Percentiles rank a stretch among this genome's conserved stretches.
These are phyloP conservation scores for Hepsetus odoe DNA, from an alignment of 2,113 vertebrate species.

Conservation along the genomic window DNA sequence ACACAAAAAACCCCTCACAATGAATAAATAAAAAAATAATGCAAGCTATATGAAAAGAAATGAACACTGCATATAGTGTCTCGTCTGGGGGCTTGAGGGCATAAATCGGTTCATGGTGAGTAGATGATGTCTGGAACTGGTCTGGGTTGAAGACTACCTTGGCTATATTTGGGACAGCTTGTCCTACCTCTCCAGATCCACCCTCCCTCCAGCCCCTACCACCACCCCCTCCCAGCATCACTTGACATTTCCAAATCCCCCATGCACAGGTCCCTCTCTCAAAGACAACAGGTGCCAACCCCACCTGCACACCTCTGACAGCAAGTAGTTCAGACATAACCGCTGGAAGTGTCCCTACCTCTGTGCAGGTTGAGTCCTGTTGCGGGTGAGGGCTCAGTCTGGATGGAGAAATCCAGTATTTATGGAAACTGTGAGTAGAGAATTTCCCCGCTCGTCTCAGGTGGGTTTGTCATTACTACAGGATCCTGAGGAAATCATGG, in stretches of 20 bases:
- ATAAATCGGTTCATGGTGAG: no score
- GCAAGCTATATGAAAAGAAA: no score
- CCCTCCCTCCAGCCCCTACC: no score
- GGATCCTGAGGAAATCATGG: background rate
- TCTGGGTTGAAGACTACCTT: background rate
- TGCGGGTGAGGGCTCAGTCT: conserved; percentile 17
- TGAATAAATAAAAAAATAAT: no score
- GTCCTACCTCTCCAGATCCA: no score
- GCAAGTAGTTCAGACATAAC: background rate
- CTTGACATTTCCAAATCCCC: background rate
- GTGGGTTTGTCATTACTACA: background rate
- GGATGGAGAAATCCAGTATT: conserved; percentile 20
- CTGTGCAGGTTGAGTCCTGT: conserved; percentile 25
- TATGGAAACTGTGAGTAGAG: background rate
- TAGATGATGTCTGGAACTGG: no score
- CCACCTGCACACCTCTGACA: background rate
- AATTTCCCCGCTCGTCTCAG: conserved; percentile 22
- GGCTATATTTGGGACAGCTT: background rate
- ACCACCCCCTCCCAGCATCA: background rate
- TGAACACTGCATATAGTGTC: no score
- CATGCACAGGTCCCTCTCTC: background rate
- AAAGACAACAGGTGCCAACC: conserved; percentile 36
- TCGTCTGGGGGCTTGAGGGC: no score
- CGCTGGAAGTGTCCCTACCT: conserved; percentile 39
- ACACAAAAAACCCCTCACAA: no score